These are phyloP conservation scores for cattle (Bos taurus) DNA, from an alignment of 2,113 vertebrate genomes.

Conservation along the genomic window DNA sequence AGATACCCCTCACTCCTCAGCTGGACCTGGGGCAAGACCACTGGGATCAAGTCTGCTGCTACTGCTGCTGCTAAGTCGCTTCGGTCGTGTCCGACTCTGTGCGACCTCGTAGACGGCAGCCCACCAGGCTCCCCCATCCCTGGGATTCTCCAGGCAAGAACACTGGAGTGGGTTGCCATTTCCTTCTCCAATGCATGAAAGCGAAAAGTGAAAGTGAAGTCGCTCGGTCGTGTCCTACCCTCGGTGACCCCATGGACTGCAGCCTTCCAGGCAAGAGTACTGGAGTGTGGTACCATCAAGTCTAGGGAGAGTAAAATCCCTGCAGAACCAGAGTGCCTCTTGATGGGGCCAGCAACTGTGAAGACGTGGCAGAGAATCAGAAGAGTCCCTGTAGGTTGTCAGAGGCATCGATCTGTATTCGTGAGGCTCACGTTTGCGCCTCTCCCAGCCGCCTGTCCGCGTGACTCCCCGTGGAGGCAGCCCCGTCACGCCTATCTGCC, in stretches of 20 bases:
- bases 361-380: neutral
- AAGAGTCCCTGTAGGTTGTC: neutral
- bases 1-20: neutral
- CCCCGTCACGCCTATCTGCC: neutral
- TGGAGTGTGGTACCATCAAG: neutral
- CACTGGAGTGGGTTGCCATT: no score
- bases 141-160: no score
- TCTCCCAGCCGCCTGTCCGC: neutral
- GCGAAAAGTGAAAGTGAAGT: no score
- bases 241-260: no score
- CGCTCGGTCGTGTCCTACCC: no score
- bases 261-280: no score
- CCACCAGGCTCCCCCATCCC: no score
- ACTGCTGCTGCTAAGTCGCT: no score
- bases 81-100: no score
- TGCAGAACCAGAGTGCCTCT: neutral
- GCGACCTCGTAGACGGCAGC: no score
- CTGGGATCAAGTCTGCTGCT: neutral
- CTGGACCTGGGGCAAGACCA: neutral
- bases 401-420: neutral
- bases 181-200: no score
- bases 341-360: neutral
- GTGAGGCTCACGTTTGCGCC: neutral
- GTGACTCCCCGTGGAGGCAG: neutral
- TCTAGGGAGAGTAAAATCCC: neutral